Evolutionary conservation across 1,140 invertebrate species (phyloP).

Genomic region (Trichomalopsis sarcophagae): DNA sequence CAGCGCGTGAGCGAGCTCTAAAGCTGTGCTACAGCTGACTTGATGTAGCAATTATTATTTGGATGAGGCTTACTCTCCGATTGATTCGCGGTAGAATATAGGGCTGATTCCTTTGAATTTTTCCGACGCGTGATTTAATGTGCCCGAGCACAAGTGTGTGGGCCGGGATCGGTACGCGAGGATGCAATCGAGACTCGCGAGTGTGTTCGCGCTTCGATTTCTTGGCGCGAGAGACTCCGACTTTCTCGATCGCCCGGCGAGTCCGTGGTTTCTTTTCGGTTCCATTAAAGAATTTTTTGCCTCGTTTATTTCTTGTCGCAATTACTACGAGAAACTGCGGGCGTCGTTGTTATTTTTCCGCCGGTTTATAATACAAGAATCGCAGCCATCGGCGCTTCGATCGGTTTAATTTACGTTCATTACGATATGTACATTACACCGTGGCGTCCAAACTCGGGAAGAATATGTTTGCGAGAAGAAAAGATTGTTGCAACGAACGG

Average conservation of each 20-base stretch:
- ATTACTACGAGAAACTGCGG: not conserved
- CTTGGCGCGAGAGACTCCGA: not conserved
- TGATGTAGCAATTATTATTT: slow-evolving; percentile 16
- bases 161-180: not conserved
- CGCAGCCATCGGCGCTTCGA: not conserved
- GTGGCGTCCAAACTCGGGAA: no score
- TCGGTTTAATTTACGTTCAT: no score
- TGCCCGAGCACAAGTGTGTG: no score
- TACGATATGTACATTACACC: no score
- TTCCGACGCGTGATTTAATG: no score
- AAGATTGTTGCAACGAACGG: slow-evolving; percentile 19
- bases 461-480: not conserved
- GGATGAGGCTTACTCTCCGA: not conserved
- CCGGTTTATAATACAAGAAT: not conserved
- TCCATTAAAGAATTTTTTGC: slow-evolving; percentile 51
- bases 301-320: not conserved
- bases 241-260: slow-evolving; percentile 34
- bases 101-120: no score
- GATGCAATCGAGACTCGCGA: not conserved
- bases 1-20: not conserved
- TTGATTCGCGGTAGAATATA: no score
- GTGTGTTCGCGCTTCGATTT: not conserved
- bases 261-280: slow-evolving; percentile 40
- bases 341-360: not conserved
- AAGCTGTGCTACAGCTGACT: not conserved